A percentile compares a stretch with the other conserved stretches of the same genome.
These are phyloP conservation scores for Elysia crispata DNA, from an alignment of 2,888 invertebrate species.

Conservation along the genomic window DNA sequence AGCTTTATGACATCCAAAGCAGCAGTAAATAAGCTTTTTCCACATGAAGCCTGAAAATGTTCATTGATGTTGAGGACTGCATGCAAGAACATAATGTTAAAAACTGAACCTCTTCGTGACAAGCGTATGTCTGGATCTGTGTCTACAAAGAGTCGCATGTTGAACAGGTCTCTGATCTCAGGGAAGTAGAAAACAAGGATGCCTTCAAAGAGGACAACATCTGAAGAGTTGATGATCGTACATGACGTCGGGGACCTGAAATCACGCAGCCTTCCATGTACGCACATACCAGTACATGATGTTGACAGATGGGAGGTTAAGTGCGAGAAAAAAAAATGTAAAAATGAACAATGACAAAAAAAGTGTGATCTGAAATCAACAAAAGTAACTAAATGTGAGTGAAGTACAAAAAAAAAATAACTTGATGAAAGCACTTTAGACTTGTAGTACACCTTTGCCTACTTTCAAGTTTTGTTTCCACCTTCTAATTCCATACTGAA, in stretches of 20 bases:
- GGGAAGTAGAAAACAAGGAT: constrained; percentile 98
- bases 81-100: background rate
- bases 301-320: background rate
- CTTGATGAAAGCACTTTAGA: too few species aligned
- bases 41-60: too few species aligned
- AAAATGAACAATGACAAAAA: background rate
- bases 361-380: background rate
- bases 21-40: too few species aligned
- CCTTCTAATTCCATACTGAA: too few species aligned
- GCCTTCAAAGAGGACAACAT: constrained; percentile 98
- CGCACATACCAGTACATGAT: constrained; percentile 6
- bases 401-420: too few species aligned
- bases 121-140: constrained; percentile 98
- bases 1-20: too few species aligned
- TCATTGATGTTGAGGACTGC: too few species aligned
- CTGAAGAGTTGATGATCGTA: constrained; percentile 91
- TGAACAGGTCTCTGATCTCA: constrained; percentile 94
- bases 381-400: background rate
- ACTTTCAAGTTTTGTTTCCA: too few species aligned
- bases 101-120: constrained; percentile 89
- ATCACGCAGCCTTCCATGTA: constrained; percentile 57
- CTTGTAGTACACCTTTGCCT: too few species aligned
- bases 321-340: background rate
- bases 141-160: constrained; percentile 99
- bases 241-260: too few species aligned